Evolutionary conservation across 1,140 invertebrate genomes (phyloP).

Genomic region (Camponotus pennsylvanicus): DNA sequence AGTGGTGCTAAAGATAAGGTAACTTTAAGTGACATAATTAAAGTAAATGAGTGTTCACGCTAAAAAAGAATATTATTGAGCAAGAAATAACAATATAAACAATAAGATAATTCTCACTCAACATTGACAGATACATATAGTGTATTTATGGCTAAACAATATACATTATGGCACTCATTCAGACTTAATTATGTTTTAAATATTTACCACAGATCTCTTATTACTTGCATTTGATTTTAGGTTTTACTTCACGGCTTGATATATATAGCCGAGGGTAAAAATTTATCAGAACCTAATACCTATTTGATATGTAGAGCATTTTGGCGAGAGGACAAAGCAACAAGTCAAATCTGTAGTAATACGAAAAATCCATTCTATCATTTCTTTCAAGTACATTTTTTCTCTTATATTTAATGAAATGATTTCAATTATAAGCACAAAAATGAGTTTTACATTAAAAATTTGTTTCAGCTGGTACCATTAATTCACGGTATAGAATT

Average conservation of each 20-base stretch:
- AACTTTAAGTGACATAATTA: slow-evolving; percentile 44
- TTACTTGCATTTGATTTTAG: slow-evolving; percentile 65
- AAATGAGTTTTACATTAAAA: slow-evolving; percentile 37
- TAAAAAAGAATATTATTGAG: not conserved
- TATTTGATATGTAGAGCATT: slow-evolving; percentile 86
- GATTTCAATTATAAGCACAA: slow-evolving; percentile 5
- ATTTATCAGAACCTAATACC: slow-evolving; percentile 81
- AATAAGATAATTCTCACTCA: not conserved
- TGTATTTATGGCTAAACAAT: not conserved
- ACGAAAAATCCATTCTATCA: slow-evolving; percentile 85
- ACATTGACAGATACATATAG: not conserved
- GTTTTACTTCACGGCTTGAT: slow-evolving; percentile 86
- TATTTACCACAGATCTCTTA: not conserved
- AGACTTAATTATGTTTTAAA: not conserved
- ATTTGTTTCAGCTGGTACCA: slow-evolving; percentile 85
- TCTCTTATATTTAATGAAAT: slow-evolving; percentile 26
- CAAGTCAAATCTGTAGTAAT: slow-evolving; percentile 83
- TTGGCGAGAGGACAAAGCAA: slow-evolving; percentile 84
- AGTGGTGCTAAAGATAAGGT: slow-evolving; percentile 76
- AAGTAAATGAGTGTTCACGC: not conserved
- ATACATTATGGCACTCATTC: not conserved
- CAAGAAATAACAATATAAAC: not conserved
- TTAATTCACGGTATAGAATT: slow-evolving; percentile 87
- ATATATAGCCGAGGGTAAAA: slow-evolving; percentile 85
- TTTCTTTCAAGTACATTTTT: slow-evolving; percentile 84